These are phyloP conservation scores for Melanotaenia duboulayi DNA, from an alignment of 2,113 vertebrate genomes.

Conservation along the genomic window DNA sequence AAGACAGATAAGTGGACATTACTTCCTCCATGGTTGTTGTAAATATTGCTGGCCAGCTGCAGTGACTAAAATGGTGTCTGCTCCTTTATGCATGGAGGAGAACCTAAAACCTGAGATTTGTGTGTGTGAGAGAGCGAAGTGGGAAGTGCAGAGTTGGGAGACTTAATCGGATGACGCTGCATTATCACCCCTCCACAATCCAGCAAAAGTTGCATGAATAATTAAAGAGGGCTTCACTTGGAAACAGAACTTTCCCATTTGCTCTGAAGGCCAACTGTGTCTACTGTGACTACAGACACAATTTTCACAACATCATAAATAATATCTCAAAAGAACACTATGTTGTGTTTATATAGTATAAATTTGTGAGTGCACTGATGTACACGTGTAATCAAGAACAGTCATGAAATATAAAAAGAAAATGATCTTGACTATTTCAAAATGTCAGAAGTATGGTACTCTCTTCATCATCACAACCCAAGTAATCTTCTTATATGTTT, in stretches of 20 bases:
- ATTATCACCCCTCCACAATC: slow-evolving; percentile 33
- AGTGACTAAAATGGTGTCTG: slow-evolving; percentile 44
- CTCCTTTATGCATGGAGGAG: slow-evolving; percentile 46
- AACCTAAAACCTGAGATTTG: slow-evolving; percentile 29
- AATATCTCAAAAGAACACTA: slow-evolving; percentile 28
- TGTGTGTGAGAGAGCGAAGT: slow-evolving; percentile 35
- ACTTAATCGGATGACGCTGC: slow-evolving; percentile 20
- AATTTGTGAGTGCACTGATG: neutral
- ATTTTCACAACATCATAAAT: slow-evolving; percentile 50
- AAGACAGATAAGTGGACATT: slow-evolving; percentile 69
- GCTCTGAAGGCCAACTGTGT: slow-evolving; percentile 40
- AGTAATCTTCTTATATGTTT: neutral
- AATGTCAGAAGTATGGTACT: neutral
- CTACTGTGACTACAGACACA: slow-evolving; percentile 27
- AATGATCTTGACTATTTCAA: neutral
- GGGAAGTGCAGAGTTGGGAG: slow-evolving; percentile 37
- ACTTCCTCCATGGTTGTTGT: slow-evolving; percentile 41
- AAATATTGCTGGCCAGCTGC: slow-evolving; percentile 55
- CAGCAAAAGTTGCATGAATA: slow-evolving; percentile 64
- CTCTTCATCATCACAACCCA: slow-evolving; percentile 10
- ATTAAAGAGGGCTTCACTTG: slow-evolving; percentile 54
- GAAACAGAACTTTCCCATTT: slow-evolving; percentile 79
- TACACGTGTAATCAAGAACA: neutral
- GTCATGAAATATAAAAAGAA: neutral
- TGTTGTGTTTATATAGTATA: slow-evolving; percentile 11